Evolutionary conservation across 2,797 vertebrate species (phyloP).

Genomic region (Amblyraja radiata): DNA sequence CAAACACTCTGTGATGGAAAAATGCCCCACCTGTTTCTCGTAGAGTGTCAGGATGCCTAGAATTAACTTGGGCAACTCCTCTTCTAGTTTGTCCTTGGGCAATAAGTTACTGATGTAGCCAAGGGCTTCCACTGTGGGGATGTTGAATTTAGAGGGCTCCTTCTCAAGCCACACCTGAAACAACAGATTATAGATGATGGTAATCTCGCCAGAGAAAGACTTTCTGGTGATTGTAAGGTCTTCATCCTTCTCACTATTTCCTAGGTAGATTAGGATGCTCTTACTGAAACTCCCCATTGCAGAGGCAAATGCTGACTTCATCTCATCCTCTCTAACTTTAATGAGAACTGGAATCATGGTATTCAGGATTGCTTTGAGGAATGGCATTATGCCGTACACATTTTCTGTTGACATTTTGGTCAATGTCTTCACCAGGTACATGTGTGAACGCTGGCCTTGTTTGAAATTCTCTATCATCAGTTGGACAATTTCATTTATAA

Average conservation of each 20-base stretch:
- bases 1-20: constrained; percentile 7
- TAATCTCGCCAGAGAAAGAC: not conserved
- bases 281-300: constrained; percentile 7
- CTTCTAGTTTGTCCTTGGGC: constrained; percentile 8
- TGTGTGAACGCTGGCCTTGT: not conserved
- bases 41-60: not conserved
- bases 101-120: not conserved
- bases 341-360: constrained; percentile 23
- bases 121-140: constrained; percentile 20
- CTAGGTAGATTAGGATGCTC: constrained; percentile 19
- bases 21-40: not conserved
- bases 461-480: constrained; percentile 17
- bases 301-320: constrained; percentile 19
- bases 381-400: not conserved
- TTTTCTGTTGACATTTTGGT: constrained; percentile 9
- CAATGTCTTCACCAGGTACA: constrained; percentile 29
- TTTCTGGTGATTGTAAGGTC: not conserved
- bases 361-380: constrained; percentile 1
- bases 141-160: not conserved
- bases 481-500: constrained; percentile 13
- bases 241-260: not conserved
- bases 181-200: not conserved
- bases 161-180: constrained; percentile 21
- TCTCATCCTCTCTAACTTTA: not conserved
- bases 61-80: constrained; percentile 29